Evolutionary conservation across 2,113 vertebrate genomes (phyloP).

Genomic region (Perca schrenkii): DNA sequence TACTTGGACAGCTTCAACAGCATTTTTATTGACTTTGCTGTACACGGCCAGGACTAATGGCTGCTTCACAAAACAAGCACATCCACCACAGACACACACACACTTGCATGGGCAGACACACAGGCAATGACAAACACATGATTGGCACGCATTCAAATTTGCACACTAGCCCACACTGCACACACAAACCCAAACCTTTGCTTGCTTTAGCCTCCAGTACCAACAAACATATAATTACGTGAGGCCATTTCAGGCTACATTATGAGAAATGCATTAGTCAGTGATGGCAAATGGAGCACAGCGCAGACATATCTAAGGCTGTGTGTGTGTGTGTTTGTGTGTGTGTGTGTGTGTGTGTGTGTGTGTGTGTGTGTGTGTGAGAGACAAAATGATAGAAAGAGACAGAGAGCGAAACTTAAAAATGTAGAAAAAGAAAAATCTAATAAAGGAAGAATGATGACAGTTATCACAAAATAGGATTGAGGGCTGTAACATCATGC

Average conservation of each 20-base stretch:
- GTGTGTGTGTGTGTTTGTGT: not conserved
- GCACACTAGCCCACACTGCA: conserved; percentile 6
- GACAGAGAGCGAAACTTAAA: not conserved
- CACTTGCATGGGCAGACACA: conserved; percentile 19
- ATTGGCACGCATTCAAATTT: conserved; percentile 31
- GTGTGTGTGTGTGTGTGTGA: not conserved
- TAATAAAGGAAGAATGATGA: conserved; percentile 8
- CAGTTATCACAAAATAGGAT: conserved; percentile 30
- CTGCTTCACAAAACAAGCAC: conserved; percentile 39
- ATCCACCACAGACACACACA: not conserved
- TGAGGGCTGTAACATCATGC: conserved; percentile 12
- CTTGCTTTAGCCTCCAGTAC: conserved; percentile 46
- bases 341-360: not conserved
- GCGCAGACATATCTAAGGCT: conserved; percentile 1
- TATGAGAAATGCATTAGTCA: conserved; percentile 66
- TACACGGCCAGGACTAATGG: conserved; percentile 57
- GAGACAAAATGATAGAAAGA: conserved; percentile 5
- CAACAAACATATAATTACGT: conserved; percentile 45
- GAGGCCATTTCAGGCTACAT: conserved; percentile 49
- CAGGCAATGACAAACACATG: conserved; percentile 23
- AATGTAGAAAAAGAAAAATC: not conserved
- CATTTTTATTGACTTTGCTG: conserved; percentile 51
- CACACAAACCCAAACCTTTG: conserved; percentile 31
- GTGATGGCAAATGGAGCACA: conserved; percentile 39
- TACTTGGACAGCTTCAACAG: conserved; percentile 56